These are phyloP conservation scores for Sciurus vulgaris DNA, from an alignment of 2,797 vertebrate genomes.

Conservation along the genomic window DNA sequence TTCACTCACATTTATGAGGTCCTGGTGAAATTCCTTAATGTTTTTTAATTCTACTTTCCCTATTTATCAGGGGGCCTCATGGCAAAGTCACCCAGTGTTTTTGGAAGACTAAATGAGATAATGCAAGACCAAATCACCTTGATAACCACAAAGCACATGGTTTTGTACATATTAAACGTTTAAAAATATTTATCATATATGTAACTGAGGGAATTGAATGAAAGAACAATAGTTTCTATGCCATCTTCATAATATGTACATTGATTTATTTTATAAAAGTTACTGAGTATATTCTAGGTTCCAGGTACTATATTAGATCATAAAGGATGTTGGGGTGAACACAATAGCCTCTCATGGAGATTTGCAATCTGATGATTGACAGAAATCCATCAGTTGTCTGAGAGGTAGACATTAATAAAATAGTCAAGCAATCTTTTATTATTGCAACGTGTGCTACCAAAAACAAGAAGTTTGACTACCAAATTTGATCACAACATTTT, in stretches of 20 bases:
- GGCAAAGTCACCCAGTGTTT: not conserved
- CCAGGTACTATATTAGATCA: not conserved
- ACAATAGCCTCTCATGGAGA: not conserved
- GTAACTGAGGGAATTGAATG: not conserved
- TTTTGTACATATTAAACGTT: not conserved
- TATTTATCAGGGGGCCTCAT: not conserved
- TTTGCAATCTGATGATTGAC: not conserved
- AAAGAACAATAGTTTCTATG: conserved; percentile 39
- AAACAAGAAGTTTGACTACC: not conserved
- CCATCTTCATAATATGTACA: not conserved
- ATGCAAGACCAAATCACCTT: not conserved
- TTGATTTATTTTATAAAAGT: not conserved
- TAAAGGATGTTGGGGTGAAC: not conserved
- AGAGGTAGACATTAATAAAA: conserved; percentile 22
- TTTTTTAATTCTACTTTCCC: not conserved
- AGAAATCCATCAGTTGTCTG: too few relatives aligned
- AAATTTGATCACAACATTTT: not conserved
- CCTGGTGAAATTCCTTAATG: not conserved
- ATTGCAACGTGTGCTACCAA: not conserved
- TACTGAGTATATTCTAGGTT: not conserved
- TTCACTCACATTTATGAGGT: not conserved
- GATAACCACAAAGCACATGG: not conserved
- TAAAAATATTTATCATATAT: conserved; percentile 16
- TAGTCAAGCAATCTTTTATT: not conserved
- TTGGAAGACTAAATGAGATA: not conserved